Evolutionary conservation across 2,113 vertebrate genomes (phyloP), one percentile per base, ranked within the genome.

Genomic region (Bombycilla garrulus): DNA sequence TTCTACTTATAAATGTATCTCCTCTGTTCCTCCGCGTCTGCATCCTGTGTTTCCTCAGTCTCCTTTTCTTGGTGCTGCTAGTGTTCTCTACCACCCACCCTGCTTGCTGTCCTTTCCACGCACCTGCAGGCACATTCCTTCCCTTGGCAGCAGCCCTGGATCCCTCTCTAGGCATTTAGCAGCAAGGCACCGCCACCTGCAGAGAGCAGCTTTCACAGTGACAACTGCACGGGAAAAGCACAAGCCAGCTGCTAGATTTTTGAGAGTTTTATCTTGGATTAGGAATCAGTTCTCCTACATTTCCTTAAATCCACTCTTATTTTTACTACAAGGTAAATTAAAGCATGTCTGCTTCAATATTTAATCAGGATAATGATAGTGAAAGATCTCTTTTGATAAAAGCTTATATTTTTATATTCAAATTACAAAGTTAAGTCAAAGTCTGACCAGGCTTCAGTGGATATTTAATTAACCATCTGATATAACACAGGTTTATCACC

Each of bases 111-210:
- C 56, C 40, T 72, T 57, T 81, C 35, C 5, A 0, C 7, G 48
- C 1, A 9, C 44, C 48, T 80, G 47, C 26, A 36, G 60, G 56
- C n/a, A 71, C 24, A 53, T 84, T 51, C 15, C n/a, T 36, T 78
- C 19, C 62, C 26, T 28, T 58, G 77, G 65, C 73, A 94, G 51
- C 56, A 86, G 21, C 44, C 56, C 15, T 57, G 61, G 29, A 33
- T 79, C 64, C 44, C 31, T 80, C 38, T 51, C 51, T 4, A 38
- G 33, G 38, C 44, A 13, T 71, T 78, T 26, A 92, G 48, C 79
- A 92, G 80, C 86, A 56, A 95, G 93, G 89, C 91, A 88, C 82
- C 83, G 91, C 93, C 89, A 91, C 81, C 88, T 93, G 90, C 90
- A 94, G 85, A 88, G 88, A 92, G 40, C 15, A 6, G 74, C 54